These are phyloP conservation scores for Pachycephus smyrnensis DNA, from an alignment of 2,888 invertebrate genomes.

Conservation along the genomic window DNA sequence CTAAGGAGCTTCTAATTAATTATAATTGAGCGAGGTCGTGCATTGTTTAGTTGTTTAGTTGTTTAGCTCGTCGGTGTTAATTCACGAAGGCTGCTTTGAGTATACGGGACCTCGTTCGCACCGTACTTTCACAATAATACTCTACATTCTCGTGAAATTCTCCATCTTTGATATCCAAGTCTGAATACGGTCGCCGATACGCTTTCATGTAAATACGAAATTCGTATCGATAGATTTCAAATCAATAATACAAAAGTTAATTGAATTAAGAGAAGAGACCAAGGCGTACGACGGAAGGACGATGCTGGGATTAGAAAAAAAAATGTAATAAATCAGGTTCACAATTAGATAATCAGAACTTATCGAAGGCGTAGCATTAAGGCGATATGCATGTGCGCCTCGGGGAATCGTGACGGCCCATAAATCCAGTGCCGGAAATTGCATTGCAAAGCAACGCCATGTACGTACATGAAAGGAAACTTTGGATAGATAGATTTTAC, in stretches of 20 bases:
- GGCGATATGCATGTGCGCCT: not conserved
- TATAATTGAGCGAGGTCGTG: constrained; percentile 10
- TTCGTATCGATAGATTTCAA: not conserved
- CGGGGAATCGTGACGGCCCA: constrained; percentile 1
- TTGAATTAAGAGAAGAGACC: not conserved
- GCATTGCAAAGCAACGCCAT: not conserved
- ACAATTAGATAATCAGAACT: not conserved
- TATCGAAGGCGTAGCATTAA: not conserved
- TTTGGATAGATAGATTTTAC: not conserved
- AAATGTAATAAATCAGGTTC: not conserved
- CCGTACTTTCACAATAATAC: constrained; percentile 29
- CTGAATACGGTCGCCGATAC: not conserved
- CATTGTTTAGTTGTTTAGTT: constrained; percentile 28
- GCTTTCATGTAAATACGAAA: not conserved
- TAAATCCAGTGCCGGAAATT: constrained; percentile 4
- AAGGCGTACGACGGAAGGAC: not conserved
- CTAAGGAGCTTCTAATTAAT: constrained; percentile 6
- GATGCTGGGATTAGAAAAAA: not conserved
- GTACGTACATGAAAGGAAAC: not conserved
- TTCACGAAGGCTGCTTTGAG: constrained; percentile 5
- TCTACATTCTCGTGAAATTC: not conserved
- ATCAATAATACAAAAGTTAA: not conserved
- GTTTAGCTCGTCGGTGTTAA: constrained; percentile 4
- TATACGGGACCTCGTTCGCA: constrained; percentile 30
- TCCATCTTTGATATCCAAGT: constrained; percentile 1